Conservation (phyloP, 2,797 vertebrate genomes). For the Sebastes vulpes region DNA sequence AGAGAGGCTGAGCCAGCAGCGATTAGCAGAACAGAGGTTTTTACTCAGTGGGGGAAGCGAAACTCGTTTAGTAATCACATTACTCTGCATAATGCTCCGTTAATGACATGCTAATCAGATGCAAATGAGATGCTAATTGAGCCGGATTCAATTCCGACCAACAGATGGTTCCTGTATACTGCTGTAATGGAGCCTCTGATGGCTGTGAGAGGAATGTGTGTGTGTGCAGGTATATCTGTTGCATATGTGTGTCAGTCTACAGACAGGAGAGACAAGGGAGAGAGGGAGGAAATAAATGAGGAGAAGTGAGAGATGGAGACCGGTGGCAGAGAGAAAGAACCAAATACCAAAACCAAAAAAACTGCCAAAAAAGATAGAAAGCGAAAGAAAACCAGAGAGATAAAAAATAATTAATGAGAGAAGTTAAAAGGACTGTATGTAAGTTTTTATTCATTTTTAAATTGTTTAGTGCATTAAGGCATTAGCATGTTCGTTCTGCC, state of each 20-base stretch:
- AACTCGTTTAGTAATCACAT: slow-evolving; percentile 64
- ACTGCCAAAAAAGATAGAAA: neutral
- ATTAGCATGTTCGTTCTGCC: no score
- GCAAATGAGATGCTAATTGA: slow-evolving; percentile 71
- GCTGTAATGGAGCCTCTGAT: slow-evolving; percentile 56
- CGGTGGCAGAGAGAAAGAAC: neutral
- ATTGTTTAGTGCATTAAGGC: no score
- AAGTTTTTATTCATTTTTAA: no score
- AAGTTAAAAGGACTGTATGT: neutral
- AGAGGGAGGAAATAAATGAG: neutral
- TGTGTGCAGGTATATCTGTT: neutral
- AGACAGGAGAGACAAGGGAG: neutral
- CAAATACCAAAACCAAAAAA: neutral
- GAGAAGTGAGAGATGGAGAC: neutral
- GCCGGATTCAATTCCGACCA: slow-evolving; percentile 64
- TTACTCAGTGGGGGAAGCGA: slow-evolving; percentile 48
- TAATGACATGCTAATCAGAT: slow-evolving; percentile 72
- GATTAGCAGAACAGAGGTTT: slow-evolving; percentile 70
- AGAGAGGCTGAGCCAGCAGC: slow-evolving; percentile 29
- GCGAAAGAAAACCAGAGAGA: neutral
- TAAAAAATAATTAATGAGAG: neutral
- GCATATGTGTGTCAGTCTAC: neutral
- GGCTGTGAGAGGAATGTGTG: neutral
- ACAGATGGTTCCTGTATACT: slow-evolving; percentile 67
- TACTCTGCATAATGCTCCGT: slow-evolving; percentile 63